phyloP scores from a whole-genome alignment of 2,888 invertebrate species.

The Volucella bombylans region DNA sequence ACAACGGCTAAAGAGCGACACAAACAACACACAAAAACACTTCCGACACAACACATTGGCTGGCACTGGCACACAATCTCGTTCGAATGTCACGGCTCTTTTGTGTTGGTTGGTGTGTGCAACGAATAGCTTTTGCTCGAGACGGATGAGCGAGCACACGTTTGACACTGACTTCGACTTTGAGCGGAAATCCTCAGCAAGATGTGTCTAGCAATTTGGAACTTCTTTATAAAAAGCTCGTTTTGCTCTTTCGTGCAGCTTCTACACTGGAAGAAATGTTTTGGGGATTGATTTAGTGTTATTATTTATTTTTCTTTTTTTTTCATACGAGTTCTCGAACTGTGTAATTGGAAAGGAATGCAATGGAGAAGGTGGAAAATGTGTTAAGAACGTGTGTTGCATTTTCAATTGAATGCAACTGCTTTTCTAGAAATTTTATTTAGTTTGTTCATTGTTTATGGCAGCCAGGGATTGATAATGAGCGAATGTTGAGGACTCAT shows the following conservation, averaged over 20 bases:
- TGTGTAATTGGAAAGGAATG: conserved; percentile 35
- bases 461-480: not conserved
- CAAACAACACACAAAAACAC: conserved; percentile 22
- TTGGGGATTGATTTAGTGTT: not conserved
- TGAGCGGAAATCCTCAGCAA: conserved; percentile 28
- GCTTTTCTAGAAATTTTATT: no score
- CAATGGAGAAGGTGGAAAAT: conserved; percentile 48
- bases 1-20: conserved; percentile 36
- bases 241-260: conserved; percentile 3
- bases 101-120: conserved; percentile 16
- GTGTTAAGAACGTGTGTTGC: conserved; percentile 59
- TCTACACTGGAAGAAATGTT: conserved; percentile 46
- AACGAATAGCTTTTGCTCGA: conserved; percentile 17
- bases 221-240: conserved; percentile 20
- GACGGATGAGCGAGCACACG: conserved; percentile 47
- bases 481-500: not conserved
- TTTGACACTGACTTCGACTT: conserved; percentile 52
- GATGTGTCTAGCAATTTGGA: conserved; percentile 13
- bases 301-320: conserved; percentile 23
- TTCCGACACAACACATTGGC: conserved; percentile 5
- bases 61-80: conserved; percentile 37
- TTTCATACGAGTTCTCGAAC: not conserved
- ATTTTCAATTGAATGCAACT: conserved; percentile 34
- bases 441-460: not conserved
- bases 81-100: conserved; percentile 66